These are phyloP conservation scores for Scatophagus argus DNA, from an alignment of 2,113 vertebrate genomes.

Conservation along the genomic window DNA sequence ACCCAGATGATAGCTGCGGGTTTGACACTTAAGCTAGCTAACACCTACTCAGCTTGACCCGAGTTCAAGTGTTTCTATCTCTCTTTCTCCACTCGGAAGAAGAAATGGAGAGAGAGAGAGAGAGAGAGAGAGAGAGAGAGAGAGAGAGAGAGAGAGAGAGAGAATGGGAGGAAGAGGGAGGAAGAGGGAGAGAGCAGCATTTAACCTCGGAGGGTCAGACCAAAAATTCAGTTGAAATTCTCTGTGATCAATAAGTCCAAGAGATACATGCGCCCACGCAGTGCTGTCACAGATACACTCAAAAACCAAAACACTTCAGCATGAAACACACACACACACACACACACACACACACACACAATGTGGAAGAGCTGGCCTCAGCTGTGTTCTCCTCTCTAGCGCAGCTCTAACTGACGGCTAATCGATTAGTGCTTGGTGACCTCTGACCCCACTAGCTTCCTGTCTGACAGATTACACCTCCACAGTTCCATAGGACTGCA, in stretches of 20 bases:
- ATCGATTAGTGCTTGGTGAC: slow-evolving; percentile 97
- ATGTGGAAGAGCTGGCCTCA: slow-evolving; percentile 86
- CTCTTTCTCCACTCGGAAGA: slow-evolving; percentile 40
- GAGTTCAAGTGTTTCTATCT: slow-evolving; percentile 75
- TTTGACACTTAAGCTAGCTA: slow-evolving; percentile 67
- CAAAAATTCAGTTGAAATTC: slow-evolving; percentile 92
- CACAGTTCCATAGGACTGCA: slow-evolving; percentile 63
- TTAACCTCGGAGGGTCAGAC: slow-evolving; percentile 93
- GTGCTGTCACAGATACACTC: slow-evolving; percentile 29
- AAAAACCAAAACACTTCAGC: background rate
- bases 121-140: slow-evolving; percentile 17
- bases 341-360: slow-evolving; percentile 28
- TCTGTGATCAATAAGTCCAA: slow-evolving; percentile 76
- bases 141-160: background rate
- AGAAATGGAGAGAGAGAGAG: slow-evolving; percentile 56
- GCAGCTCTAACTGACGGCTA: slow-evolving; percentile 94
- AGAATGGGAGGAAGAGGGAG: slow-evolving; percentile 5
- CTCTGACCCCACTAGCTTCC: slow-evolving; percentile 90
- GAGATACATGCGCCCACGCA: slow-evolving; percentile 83
- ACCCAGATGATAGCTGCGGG: slow-evolving; percentile 61
- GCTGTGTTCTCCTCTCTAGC: slow-evolving; percentile 91
- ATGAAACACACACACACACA: slow-evolving; percentile 38
- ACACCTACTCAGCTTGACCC: slow-evolving; percentile 69
- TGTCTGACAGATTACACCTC: slow-evolving; percentile 93
- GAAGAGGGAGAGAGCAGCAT: slow-evolving; percentile 75